phyloP scores from a whole-genome alignment of 2,113 vertebrate species.

The western clawed frog (Xenopus tropicalis) region UCB_Xtro_10.0 CM004443.2:183697001-183697500 shows the following conservation, averaged over 20 bases:
- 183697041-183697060: too few species aligned
- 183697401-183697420: too few species aligned
- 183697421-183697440: too few species aligned
- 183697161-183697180: background rate
- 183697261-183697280: background rate
- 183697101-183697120: background rate
- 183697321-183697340: background rate
- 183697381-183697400: background rate
- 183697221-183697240: slow-evolving; percentile 3
- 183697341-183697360: background rate
- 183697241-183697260: background rate
- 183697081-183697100: too few species aligned
- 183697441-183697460: too few species aligned
- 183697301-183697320: background rate
- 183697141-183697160: background rate
- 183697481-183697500: too few species aligned
- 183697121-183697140: background rate
- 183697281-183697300: background rate
- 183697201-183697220: background rate
- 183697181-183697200: background rate
- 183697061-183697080: too few species aligned
- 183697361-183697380: background rate
- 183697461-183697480: too few species aligned
- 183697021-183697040: too few species aligned
- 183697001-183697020: too few species aligned